Evolutionary conservation across 2,113 vertebrate species (phyloP).

Genomic region (Embiotoca jacksoni): DNA sequence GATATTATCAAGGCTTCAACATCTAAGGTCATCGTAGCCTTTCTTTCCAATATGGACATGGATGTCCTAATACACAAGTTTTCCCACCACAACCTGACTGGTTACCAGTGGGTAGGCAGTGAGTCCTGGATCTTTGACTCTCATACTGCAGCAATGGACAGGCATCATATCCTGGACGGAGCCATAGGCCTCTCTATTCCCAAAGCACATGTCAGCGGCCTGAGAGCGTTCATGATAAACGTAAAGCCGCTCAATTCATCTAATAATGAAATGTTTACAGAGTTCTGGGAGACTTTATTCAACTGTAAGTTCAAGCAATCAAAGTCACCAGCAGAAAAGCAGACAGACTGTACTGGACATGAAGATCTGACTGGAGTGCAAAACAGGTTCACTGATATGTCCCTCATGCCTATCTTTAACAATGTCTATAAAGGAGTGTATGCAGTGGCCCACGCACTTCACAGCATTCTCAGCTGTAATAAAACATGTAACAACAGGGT

Average conservation of each 20-base stretch:
- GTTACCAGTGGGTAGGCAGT: slow-evolving; percentile 83
- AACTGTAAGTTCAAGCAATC: slow-evolving; percentile 57
- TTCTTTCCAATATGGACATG: slow-evolving; percentile 73
- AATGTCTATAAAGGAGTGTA: slow-evolving; percentile 83
- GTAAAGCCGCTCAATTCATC: slow-evolving; percentile 62
- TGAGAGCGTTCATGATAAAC: slow-evolving; percentile 79
- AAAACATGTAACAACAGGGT: slow-evolving; percentile 61
- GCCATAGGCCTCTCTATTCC: slow-evolving; percentile 81
- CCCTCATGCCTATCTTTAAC: slow-evolving; percentile 77
- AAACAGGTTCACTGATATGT: slow-evolving; percentile 80
- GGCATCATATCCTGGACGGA: slow-evolving; percentile 74
- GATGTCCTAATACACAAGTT: slow-evolving; percentile 69
- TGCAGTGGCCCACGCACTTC: slow-evolving; percentile 74
- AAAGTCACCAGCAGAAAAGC: neutral
- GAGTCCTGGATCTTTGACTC: slow-evolving; percentile 82
- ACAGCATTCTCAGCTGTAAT: slow-evolving; percentile 64
- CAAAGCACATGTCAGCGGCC: slow-evolving; percentile 71
- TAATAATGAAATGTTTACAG: slow-evolving; percentile 62
- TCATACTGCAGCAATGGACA: slow-evolving; percentile 63
- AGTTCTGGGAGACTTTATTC: slow-evolving; percentile 77
- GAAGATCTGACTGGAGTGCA: slow-evolving; percentile 69
- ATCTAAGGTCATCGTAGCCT: slow-evolving; percentile 76
- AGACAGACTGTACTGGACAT: slow-evolving; percentile 69
- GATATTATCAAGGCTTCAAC: slow-evolving; percentile 75
- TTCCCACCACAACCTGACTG: slow-evolving; percentile 75